These are phyloP conservation scores for Orthosia gothica DNA, from an alignment of 2,888 invertebrate species.

Conservation along the genomic window DNA sequence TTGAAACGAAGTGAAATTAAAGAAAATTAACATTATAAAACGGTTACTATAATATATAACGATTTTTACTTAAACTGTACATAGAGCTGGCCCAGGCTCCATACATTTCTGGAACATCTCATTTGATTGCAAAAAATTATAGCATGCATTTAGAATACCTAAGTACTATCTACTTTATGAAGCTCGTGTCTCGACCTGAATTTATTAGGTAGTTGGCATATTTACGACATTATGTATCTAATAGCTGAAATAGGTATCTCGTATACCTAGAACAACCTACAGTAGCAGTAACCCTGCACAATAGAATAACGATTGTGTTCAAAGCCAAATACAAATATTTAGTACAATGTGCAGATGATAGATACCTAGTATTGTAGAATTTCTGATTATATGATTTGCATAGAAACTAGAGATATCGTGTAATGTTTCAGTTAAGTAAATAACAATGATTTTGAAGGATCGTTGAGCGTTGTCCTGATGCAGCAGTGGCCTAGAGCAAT, in stretches of 20 bases:
- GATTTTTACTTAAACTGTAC: no score
- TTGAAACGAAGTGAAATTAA: no score
- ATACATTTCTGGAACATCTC: no score
- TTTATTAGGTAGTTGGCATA: not conserved
- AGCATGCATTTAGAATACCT: not conserved
- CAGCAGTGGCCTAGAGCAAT: no score
- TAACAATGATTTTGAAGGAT: not conserved
- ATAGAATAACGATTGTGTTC: slow-evolving; percentile 12
- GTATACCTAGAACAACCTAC: not conserved
- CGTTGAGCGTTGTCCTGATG: no score
- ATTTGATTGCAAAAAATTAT: no score
- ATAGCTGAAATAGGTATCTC: not conserved
- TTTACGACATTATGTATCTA: not conserved
- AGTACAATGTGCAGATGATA: slow-evolving; percentile 8
- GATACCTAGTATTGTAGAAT: slow-evolving; percentile 21
- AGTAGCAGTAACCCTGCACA: slow-evolving; percentile 11
- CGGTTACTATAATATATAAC: no score
- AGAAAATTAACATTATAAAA: no score
- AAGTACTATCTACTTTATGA: no score
- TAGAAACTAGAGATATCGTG: slow-evolving; percentile 10
- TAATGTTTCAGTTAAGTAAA: not conserved
- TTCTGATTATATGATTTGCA: slow-evolving; percentile 22
- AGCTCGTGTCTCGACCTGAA: not conserved
- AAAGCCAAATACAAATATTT: slow-evolving; percentile 38
- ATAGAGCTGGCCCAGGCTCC: no score